Base-by-base conservation (phyloP, 1,140 invertebrate species). In the Cheumatopsyche charites region DNA sequence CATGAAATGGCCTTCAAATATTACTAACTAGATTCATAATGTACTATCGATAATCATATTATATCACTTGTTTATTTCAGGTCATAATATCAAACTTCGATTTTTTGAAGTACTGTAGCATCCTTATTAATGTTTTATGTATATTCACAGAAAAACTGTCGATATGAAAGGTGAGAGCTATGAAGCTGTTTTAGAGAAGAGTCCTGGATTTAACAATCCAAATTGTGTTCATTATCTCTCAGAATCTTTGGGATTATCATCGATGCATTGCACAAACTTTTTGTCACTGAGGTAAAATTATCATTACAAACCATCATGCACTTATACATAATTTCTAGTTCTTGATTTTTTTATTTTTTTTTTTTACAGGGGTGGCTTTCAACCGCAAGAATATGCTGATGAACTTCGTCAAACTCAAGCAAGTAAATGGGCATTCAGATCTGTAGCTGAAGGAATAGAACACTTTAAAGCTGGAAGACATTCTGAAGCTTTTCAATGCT, bases 401-500 rank as follows among this genome's bases (percentile, higher is more conserved):
- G 91, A 94, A 80, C 83, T 98, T 72, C 87, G 94, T 52, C 93
- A 94, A 82, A 87, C 89, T 36, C 96, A 98, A 84, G 94, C 94
- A 21, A 92, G 90, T 77, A 94, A 95, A 80, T 96, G 94, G 94
- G 95, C 95, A 15, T 94, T 95, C 81, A 90, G 92, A 78, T 94
- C 91, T 79, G 94, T 97, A 19, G 92, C 92, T 36, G 93, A 96
- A 83, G 96, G 96, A 71, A 96, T 98, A 76, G 90, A 93, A 79
- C 91, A 94, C 86, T 97, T 97, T 83, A 98, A 97, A 83, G 89
- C 90, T 68, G 94, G 94, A 45, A 88, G 93, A 78, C 91, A 95
- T 78, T 89, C 92, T 4, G 95, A 98, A 86, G 96, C 96, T 45
- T 97, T 97, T 83, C 95, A 97, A 80, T 95, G 94, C 79, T 86